These are phyloP conservation scores for Exocentrus adspersus DNA, from an alignment of 2,888 invertebrate genomes.

Conservation along the genomic window DNA sequence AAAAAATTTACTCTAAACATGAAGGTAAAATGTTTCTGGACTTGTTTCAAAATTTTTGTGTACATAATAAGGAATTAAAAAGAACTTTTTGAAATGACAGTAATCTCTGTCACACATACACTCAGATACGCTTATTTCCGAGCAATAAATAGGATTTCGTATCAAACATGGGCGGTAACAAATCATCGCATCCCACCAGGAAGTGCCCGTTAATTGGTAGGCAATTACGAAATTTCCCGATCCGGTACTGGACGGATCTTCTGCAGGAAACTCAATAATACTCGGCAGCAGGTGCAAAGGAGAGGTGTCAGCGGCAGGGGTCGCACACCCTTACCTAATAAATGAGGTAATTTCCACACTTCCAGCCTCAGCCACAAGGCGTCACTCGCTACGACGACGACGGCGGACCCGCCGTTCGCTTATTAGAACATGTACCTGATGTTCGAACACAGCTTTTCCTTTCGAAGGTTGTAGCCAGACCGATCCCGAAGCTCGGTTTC, in stretches of 20 bases:
- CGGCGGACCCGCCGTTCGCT: slow-evolving; percentile 57
- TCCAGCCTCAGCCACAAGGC: slow-evolving; percentile 63
- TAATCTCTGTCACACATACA: no score
- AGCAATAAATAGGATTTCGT: no score
- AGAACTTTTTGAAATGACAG: no score
- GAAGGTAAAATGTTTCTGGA: no score
- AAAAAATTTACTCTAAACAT: no score
- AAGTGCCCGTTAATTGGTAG: slow-evolving; percentile 43
- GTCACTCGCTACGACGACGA: slow-evolving; percentile 57
- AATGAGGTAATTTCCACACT: slow-evolving; percentile 67
- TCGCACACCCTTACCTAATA: slow-evolving; percentile 66
- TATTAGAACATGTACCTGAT: slow-evolving; percentile 64
- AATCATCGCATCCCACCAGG: slow-evolving; percentile 22
- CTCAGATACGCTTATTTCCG: no score
- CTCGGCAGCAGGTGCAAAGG: slow-evolving; percentile 66
- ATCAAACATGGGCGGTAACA: no score
- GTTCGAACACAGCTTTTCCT: slow-evolving; percentile 56
- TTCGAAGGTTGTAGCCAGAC: slow-evolving; percentile 47
- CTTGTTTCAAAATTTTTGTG: no score
- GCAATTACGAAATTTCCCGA: slow-evolving; percentile 46
- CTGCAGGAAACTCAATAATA: slow-evolving; percentile 64
- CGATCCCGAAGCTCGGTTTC: slow-evolving; percentile 54
- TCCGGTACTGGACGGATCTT: slow-evolving; percentile 52
- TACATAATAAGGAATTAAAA: no score
- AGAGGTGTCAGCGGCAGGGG: slow-evolving; percentile 66